These are phyloP conservation scores for Hylomyscus alleni DNA, from an alignment of 2,797 vertebrate species.

Conservation along the genomic window DNA sequence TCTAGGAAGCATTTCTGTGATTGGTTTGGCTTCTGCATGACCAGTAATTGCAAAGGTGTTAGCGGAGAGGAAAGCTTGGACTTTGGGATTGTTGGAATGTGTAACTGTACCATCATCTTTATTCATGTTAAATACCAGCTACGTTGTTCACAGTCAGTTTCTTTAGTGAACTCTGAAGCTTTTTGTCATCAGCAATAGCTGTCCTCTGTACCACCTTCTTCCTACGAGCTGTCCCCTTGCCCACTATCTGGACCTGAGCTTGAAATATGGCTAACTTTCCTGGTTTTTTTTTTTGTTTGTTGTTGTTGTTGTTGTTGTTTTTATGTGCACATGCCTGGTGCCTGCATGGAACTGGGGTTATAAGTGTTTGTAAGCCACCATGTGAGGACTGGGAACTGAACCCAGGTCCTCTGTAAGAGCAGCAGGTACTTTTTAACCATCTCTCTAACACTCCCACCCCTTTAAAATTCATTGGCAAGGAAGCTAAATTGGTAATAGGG, in stretches of 20 bases:
- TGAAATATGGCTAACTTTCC: conserved; percentile 97
- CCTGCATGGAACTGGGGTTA: neutral
- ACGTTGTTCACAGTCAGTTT: too few species aligned
- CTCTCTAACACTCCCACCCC: neutral
- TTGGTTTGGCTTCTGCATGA: conserved; percentile 98
- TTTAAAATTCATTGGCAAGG: neutral
- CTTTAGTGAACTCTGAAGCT: too few species aligned
- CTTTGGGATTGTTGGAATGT: conserved; percentile 99
- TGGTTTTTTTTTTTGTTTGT: too few species aligned
- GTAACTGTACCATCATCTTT: conserved; percentile 99
- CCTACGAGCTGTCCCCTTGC: conserved; percentile 90
- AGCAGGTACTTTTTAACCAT: neutral
- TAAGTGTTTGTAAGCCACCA: neutral
- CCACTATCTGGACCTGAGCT: conserved; percentile 99
- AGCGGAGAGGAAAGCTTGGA: conserved; percentile 97
- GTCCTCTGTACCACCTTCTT: too few species aligned
- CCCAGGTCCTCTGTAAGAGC: neutral
- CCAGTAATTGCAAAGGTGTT: conserved; percentile 99
- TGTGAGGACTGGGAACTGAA: neutral
- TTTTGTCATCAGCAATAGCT: too few species aligned
- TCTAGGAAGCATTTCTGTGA: conserved; percentile 99
- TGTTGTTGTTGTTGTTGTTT: too few species aligned
- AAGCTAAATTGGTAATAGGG: neutral
- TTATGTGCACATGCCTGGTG: neutral
- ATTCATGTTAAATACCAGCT: conserved; percentile 93